Conservation (phyloP, 2,113 vertebrate species). For the Typhlomys cinereus region DNA sequence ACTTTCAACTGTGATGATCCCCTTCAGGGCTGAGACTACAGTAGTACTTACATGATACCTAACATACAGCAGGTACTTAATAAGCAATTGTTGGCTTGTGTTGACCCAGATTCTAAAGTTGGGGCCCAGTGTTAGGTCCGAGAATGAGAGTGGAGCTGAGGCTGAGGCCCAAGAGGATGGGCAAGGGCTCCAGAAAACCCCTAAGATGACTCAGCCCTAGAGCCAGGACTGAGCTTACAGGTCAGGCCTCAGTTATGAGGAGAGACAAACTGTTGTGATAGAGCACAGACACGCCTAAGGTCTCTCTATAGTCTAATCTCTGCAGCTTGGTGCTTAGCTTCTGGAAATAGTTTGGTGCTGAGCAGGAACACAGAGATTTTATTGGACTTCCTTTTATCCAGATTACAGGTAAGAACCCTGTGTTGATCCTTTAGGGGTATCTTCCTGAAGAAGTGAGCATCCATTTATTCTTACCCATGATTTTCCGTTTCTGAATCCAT, state of each 20-base stretch:
- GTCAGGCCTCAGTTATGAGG: neutral
- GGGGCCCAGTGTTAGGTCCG: neutral
- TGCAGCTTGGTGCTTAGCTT: slow-evolving; percentile 20
- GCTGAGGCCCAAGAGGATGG: neutral
- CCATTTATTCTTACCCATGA: slow-evolving; percentile 21
- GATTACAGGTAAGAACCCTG: slow-evolving; percentile 9
- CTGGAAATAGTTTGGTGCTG: slow-evolving; percentile 43
- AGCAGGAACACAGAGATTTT: slow-evolving; percentile 42
- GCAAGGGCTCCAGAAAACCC: neutral
- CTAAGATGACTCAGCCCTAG: neutral
- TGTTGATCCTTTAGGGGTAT: neutral
- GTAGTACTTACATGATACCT: neutral
- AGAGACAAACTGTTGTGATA: neutral
- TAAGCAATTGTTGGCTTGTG: neutral
- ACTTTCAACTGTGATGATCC: neutral
- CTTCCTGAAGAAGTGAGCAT: neutral
- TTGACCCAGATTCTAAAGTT: neutral
- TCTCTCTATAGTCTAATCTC: neutral
- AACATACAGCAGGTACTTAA: neutral
- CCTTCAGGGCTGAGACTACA: neutral
- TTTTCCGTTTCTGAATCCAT: slow-evolving; percentile 38
- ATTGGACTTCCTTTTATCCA: slow-evolving; percentile 39
- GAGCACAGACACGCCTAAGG: neutral
- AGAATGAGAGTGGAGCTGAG: neutral
- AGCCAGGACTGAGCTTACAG: neutral